phyloP scores from a whole-genome alignment of 2,888 invertebrate genomes.

The Archips crataeganus region DNA sequence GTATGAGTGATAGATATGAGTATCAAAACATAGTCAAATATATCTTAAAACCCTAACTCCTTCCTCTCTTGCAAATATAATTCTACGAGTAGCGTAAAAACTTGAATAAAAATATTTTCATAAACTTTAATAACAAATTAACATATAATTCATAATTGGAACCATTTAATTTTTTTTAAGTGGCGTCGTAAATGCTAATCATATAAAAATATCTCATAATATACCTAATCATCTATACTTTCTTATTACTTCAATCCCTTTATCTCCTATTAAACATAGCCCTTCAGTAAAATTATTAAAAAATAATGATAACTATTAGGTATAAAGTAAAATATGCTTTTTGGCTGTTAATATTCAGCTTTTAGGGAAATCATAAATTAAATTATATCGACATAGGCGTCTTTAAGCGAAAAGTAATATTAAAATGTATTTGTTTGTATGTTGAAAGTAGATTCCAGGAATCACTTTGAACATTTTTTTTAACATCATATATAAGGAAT shows the following conservation, averaged over 20 bases:
- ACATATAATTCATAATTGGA: neutral
- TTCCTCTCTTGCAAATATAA: constrained; percentile 33
- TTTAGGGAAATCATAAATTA: constrained; percentile 8
- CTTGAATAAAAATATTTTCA: constrained; percentile 21
- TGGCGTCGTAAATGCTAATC: neutral
- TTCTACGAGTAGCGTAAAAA: constrained; percentile 21
- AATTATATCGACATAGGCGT: constrained; percentile 8
- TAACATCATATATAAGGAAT: neutral
- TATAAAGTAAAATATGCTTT: constrained; percentile 1
- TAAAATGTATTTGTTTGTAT: constrained; percentile 21
- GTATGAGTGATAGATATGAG: constrained; percentile 67
- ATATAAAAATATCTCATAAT: neutral
- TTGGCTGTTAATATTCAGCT: constrained; percentile 36
- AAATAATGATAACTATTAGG: neutral
- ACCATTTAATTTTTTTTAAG: neutral
- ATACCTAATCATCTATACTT: neutral
- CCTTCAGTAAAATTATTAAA: neutral
- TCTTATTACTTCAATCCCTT: neutral
- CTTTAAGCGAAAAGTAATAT: constrained; percentile 10
- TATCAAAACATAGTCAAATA: constrained; percentile 32
- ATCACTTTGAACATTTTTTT: constrained; percentile 19
- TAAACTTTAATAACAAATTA: neutral
- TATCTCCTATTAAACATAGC: neutral
- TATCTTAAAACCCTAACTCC: constrained; percentile 5
- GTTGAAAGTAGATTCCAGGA: constrained; percentile 38